Percentiles rank a stretch among this genome's conserved stretches.
These are phyloP conservation scores for Hemibagrus wyckioides DNA, from an alignment of 2,113 vertebrate species.

Conservation along the genomic window DNA sequence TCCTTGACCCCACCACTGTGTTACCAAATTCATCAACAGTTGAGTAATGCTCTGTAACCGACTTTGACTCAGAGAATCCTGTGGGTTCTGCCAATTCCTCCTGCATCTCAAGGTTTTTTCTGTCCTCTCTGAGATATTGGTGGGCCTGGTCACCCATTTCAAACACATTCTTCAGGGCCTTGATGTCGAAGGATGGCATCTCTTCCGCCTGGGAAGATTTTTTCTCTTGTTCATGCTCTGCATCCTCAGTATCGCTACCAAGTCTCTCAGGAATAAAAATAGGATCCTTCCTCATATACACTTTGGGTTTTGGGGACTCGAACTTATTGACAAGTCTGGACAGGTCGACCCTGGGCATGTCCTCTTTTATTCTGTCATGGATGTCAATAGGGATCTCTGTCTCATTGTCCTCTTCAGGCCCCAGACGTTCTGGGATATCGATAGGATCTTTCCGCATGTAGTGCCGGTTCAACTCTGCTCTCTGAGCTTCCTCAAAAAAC, in stretches of 20 bases:
- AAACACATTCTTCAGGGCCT: conserved; percentile 77
- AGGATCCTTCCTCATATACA: conserved; percentile 72
- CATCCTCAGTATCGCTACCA: conserved; percentile 69
- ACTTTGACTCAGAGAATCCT: conserved; percentile 64
- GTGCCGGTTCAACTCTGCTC: conserved; percentile 69
- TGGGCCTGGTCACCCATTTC: conserved; percentile 76
- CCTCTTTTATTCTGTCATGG: conserved; percentile 65
- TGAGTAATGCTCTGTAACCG: conserved; percentile 71
- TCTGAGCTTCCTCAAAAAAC: conserved; percentile 78
- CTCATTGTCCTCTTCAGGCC: conserved; percentile 70
- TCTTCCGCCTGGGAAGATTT: conserved; percentile 68
- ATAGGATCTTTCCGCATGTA: conserved; percentile 74
- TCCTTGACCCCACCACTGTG: conserved; percentile 60
- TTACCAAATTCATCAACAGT: conserved; percentile 73
- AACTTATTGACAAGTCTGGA: conserved; percentile 74
- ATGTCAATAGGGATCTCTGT: conserved; percentile 59
- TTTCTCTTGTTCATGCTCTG: conserved; percentile 60
- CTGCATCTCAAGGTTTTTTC: conserved; percentile 64
- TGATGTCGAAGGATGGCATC: conserved; percentile 72
- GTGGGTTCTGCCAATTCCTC: conserved; percentile 58
- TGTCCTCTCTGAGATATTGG: conserved; percentile 72
- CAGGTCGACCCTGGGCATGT: conserved; percentile 71
- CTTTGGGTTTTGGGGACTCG: conserved; percentile 70
- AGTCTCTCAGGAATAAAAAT: conserved; percentile 72
- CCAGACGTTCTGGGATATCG: conserved; percentile 71